Base-by-base conservation (phyloP, 1,140 invertebrate genomes). In the Aethina tumida region DNA sequence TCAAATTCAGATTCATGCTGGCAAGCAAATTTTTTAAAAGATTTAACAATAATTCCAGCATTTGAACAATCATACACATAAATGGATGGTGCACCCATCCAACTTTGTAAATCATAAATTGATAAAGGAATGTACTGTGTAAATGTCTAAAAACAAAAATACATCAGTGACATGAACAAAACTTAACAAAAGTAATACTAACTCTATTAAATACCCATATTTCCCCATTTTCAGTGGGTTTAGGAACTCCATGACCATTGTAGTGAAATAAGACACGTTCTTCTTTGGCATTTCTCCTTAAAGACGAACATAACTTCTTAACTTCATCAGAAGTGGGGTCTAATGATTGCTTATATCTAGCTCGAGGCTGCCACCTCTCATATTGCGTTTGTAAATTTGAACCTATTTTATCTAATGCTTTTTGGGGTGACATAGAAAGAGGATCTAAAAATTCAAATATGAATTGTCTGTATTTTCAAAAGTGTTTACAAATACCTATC, bases 151-250 rank as follows among this genome's bases (percentile, higher is more conserved):
- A 49, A 44, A 33, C n/a, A 39, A 4, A 30, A 39, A 39, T 21
- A 26, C 7, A 35, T 7, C 10, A 35, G 3, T 14, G 4, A 7
- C 16, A 2, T 10, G 13, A 26, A 26, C 5, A 26, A 5, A 10
- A 2, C 14, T 26, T 26, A 2, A 13, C 18, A 15, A 12, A 4
- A 31, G 18, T 9, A 2, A n/a, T 33, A 43, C 64, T 64, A 59
- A 91, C 88, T 65, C 85, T 79, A 69, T 99, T 99, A 65, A 99
- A 99, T 3, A 99, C 95, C 97, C 97, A 99, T 55, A 99, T 95
- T 76, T 99, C 96, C 8, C 97, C 96, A 70, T 99, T 98, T 17
- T 77, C 74, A 5, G 97, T 99, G 20, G 97, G 96, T 66, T 87
- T 90, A 24, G 97, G 97, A 33, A 99, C 97, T 27, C 96, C 97